These are phyloP conservation scores for Neodontobutis hainanensis DNA, from an alignment of 2,113 vertebrate genomes.

Conservation along the genomic window DNA sequence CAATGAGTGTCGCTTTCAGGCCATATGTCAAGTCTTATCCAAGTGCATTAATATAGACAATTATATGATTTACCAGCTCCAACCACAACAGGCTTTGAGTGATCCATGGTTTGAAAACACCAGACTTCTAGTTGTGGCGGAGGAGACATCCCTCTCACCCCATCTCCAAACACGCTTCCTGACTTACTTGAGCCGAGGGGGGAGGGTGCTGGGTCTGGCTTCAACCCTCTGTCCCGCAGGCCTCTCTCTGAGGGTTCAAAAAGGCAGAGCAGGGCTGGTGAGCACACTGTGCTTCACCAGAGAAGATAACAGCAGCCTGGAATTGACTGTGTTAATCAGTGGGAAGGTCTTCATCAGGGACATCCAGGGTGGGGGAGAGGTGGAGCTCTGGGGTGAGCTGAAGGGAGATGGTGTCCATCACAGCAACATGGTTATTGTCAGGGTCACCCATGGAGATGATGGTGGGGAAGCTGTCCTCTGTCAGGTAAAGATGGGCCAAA, in stretches of 20 bases:
- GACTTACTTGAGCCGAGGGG: constrained; percentile 84
- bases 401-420: constrained; percentile 43
- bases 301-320: constrained; percentile 72
- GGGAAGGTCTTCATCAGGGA: constrained; percentile 78
- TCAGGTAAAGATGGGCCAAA: constrained; percentile 87
- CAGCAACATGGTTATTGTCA: constrained; percentile 81
- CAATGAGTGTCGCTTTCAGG: constrained; percentile 65
- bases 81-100: constrained; percentile 77
- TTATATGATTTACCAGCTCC: constrained; percentile 85
- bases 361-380: constrained; percentile 33
- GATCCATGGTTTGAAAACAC: constrained; percentile 90
- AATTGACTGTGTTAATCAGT: constrained; percentile 78
- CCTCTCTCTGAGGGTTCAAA: constrained; percentile 70
- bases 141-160: constrained; percentile 70
- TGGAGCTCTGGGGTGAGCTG: constrained; percentile 81
- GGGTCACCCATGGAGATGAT: constrained; percentile 73
- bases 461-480: constrained; percentile 91
- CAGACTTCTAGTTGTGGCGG: constrained; percentile 84
- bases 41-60: constrained; percentile 82
- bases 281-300: constrained; percentile 79
- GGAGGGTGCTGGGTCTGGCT: constrained; percentile 84
- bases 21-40: constrained; percentile 70
- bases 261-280: constrained; percentile 45
- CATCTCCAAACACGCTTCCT: constrained; percentile 77
- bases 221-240: constrained; percentile 80